These are phyloP conservation scores for Oithona nana DNA, from an alignment of 2,888 invertebrate species.

Conservation along the genomic window DNA sequence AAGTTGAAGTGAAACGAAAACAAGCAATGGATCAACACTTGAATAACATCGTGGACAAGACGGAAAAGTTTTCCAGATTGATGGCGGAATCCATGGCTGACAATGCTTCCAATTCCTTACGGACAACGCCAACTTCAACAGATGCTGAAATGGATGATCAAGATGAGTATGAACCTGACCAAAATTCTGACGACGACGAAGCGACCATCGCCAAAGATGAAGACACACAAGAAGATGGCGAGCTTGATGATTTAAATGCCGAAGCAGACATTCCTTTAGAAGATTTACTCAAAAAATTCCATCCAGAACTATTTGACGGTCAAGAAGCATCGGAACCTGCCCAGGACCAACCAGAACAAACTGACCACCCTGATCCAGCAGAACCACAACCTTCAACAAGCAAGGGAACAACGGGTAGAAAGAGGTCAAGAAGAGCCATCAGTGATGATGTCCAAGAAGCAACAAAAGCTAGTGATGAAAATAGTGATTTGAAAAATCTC, in stretches of 20 bases:
- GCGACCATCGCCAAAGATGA: conserved; percentile 79
- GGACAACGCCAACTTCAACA: conserved; percentile 52
- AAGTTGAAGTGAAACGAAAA: conserved; percentile 81
- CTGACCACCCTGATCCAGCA: conserved; percentile 14
- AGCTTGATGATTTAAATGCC: conserved; percentile 41
- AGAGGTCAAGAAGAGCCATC: conserved; percentile 25
- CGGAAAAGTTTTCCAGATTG: conserved; percentile 85
- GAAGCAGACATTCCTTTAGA: conserved; percentile 64
- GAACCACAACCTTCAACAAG: background rate
- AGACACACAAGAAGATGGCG: conserved; percentile 38
- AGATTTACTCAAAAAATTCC: conserved; percentile 55
- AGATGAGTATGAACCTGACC: conserved; percentile 58
- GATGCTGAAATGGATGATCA: conserved; percentile 71
- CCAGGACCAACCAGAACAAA: conserved; percentile 21
- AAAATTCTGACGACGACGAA: conserved; percentile 66
- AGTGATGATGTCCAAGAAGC: conserved; percentile 27
- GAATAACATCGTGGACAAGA: conserved; percentile 92
- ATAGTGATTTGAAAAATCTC: background rate
- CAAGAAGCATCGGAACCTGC: conserved; percentile 26
- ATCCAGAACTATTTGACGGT: conserved; percentile 28
- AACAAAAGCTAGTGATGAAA: conserved; percentile 25
- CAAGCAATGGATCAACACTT: conserved; percentile 87
- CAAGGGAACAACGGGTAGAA: background rate
- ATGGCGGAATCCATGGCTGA: conserved; percentile 66
- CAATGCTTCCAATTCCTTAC: conserved; percentile 43